phyloP scores from a whole-genome alignment of 2,797 vertebrate species.

The Tauraco hartlaubi region DNA sequence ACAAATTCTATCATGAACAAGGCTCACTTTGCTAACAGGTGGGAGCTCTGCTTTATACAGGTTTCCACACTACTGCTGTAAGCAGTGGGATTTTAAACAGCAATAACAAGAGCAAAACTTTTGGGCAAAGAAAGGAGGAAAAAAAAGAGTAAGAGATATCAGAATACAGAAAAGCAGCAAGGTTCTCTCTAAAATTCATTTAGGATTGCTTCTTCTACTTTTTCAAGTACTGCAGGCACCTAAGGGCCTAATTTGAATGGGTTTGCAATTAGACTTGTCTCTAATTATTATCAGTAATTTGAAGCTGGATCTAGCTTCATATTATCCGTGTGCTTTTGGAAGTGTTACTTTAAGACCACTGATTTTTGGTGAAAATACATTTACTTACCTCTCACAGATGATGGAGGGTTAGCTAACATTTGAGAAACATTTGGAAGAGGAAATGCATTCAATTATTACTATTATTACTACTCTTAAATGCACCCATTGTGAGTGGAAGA shows the following conservation, averaged over 20 bases:
- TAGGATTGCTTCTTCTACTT: background rate
- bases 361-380: background rate
- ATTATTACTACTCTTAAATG: background rate
- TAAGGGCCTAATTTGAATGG: background rate
- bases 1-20: background rate
- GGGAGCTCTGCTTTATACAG: background rate
- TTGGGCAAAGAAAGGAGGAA: background rate
- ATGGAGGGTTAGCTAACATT: slow-evolving; percentile 25
- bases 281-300: background rate
- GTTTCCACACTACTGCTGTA: background rate
- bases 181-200: background rate
- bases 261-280: background rate
- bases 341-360: background rate
- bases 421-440: slow-evolving; percentile 48
- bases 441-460: slow-evolving; percentile 25
- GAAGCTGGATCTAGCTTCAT: background rate
- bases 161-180: background rate
- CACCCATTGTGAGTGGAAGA: background rate
- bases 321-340: background rate
- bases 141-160: background rate
- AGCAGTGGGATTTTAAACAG: background rate
- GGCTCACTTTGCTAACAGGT: background rate
- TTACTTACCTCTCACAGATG: slow-evolving; percentile 43
- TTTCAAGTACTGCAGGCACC: background rate
- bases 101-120: background rate